Evolutionary conservation across 2,113 vertebrate species (phyloP).

Genomic region (Tupaia chinensis): DNA sequence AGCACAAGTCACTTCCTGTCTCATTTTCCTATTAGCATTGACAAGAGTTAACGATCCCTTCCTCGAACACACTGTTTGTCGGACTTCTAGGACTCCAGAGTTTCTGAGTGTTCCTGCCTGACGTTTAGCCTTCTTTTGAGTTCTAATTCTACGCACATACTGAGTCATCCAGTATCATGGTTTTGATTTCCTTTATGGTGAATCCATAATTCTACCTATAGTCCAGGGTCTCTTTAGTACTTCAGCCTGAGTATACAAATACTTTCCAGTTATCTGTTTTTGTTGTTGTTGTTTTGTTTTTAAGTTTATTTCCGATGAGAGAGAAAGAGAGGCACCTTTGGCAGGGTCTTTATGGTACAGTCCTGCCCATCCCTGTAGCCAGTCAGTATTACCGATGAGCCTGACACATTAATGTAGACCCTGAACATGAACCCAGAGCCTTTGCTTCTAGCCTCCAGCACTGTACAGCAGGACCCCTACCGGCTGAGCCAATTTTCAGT

Average conservation of each 20-base stretch:
- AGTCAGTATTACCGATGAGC: too few species aligned
- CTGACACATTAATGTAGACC: too few species aligned
- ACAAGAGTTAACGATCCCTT: not conserved
- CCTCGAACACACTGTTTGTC: not conserved
- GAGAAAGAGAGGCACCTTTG: too few species aligned
- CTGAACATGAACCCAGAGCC: too few species aligned
- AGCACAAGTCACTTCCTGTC: not conserved
- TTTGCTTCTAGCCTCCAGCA: too few species aligned
- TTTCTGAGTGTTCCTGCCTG: not conserved
- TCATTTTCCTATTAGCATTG: not conserved
- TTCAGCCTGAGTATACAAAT: not conserved
- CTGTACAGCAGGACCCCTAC: too few species aligned
- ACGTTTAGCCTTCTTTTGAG: not conserved
- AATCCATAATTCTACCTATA: not conserved
- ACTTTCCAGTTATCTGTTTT: not conserved
- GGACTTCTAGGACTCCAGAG: not conserved
- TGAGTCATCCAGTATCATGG: not conserved
- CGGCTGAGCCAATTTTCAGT: too few species aligned
- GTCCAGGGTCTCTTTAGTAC: not conserved
- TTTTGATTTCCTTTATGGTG: not conserved
- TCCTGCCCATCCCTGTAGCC: too few species aligned
- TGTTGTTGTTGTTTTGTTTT: too few species aligned
- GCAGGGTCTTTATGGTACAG: too few species aligned
- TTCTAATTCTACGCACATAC: not conserved
- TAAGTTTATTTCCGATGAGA: too few species aligned